Evolutionary conservation across 1,140 invertebrate genomes (phyloP).

Genomic region (Wiebesia pumilae): DNA sequence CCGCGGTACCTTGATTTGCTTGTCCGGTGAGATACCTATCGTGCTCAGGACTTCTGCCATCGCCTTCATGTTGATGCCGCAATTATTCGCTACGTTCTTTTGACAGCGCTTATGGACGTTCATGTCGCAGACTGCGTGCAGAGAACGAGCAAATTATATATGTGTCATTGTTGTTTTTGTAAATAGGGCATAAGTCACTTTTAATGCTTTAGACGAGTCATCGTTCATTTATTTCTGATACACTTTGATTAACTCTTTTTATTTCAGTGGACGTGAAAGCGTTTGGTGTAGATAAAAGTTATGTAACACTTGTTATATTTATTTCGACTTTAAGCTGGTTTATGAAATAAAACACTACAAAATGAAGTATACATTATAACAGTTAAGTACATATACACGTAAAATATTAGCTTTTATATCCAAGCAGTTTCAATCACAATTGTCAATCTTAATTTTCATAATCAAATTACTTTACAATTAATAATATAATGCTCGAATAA

Average conservation of each 20-base stretch:
- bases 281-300: conserved; percentile 2
- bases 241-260: background rate
- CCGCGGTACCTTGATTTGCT: conserved; percentile 81
- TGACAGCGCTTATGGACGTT: conserved; percentile 99
- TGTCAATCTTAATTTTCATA: too few relatives aligned
- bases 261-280: background rate
- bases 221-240: background rate
- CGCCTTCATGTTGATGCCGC: conserved; percentile 97
- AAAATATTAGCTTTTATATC: too few relatives aligned
- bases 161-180: background rate
- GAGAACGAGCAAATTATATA: background rate
- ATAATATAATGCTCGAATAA: too few relatives aligned
- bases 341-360: conserved; percentile 12
- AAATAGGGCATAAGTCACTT: background rate
- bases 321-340: background rate
- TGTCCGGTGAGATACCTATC: conserved; percentile 95
- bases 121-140: conserved; percentile 89
- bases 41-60: conserved; percentile 94
- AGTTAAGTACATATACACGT: too few relatives aligned
- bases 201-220: background rate
- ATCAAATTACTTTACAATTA: too few relatives aligned
- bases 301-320: background rate
- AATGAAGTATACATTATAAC: too few relatives aligned
- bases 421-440: too few relatives aligned
- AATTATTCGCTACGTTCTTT: conserved; percentile 99